Base-by-base conservation (phyloP, 23 tunicate species). In the Ascidia mentula region DNA sequence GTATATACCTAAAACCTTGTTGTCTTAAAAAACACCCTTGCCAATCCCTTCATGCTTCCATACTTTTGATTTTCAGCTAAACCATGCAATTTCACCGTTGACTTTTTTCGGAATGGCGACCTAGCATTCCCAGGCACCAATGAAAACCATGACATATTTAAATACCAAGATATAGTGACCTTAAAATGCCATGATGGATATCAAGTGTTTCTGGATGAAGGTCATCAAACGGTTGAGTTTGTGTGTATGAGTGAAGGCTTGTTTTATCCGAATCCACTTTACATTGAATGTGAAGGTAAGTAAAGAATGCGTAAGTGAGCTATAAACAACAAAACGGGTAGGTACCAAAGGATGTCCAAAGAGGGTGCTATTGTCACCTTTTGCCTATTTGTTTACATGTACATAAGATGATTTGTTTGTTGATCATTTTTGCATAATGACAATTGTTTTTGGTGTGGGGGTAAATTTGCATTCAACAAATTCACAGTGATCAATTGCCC, bases 401-500 rank as follows among this genome's bases (percentile, higher is more conserved):
- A n/a, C n/a, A n/a, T n/a, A n/a, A n/a, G n/a, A n/a, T n/a, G n/a
- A n/a, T n/a, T n/a, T n/a, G n/a, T n/a, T n/a, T n/a, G n/a, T n/a
- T n/a, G n/a, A n/a, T n/a, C n/a, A n/a, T n/a, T n/a, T n/a, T n/a
- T n/a, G n/a, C n/a, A n/a, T n/a, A n/a, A n/a, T n/a, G n/a, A n/a
- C n/a, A n/a, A n/a, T n/a, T n/a, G n/a, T n/a, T n/a, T n/a, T n/a
- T n/a, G n/a, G n/a, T n/a, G n/a, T n/a, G n/a, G n/a, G n/a, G n/a
- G n/a, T n/a, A n/a, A n/a, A n/a, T n/a, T n/a, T n/a, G n/a, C n/a
- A n/a, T n/a, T n/a, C n/a, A n/a, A n/a, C n/a, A n/a, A n/a, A n/a
- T n/a, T n/a, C n/a, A n/a, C 24, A 88, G 92, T 69, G 69, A 79
- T 92, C 31, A 74, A 79, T 42, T 92, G 97, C 75, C 86, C 97